Evolutionary conservation across 2,113 vertebrate genomes (phyloP), one percentile per base, ranked within the genome.

Genomic region (Phoxinus phoxinus): DNA sequence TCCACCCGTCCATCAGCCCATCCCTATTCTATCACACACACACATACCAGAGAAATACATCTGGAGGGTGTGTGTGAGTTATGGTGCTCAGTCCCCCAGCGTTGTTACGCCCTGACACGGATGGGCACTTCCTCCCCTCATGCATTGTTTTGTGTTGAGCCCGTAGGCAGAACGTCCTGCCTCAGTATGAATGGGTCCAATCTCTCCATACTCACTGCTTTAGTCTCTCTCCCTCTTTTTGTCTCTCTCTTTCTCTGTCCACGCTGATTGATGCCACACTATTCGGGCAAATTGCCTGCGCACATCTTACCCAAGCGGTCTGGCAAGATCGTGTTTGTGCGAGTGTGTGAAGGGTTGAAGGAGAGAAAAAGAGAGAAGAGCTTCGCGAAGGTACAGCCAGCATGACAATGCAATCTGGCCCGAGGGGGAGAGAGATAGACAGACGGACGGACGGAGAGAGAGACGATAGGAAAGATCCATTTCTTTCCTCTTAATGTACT

Each of bases 121-220:
- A 91, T 94, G 92, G 89, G 87, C 90, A 91, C 89, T 91, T 90
- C 88, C 87, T 83, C 89, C 91, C 91, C 92, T 92, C 90, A 93
- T 78, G 89, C 91, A 92, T 91, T 92, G 90, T 93, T 92, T 93
- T 89, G 91, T 93, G 91, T 90, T 89, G 84, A 63, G 91, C 87
- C 88, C 69, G 65, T 87, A 63, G 87, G 89, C 85, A 72, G 65
- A 79, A 73, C 82, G 85, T 84, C 71, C 83, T 85, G 85, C 78
- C 69, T 80, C 69, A 87, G 59, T 87, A 86, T 69, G 84, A 88
- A 89, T 86, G 81, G 87, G 86, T 91, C 92, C 88, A 90, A 90
- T 92, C 90, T 92, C 91, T 91, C 86, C 63, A 81, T 89, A 81
- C 73, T 88, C 75, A 85, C 58, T 81, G 84, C 88, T 82, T 87